phyloP scores from a whole-genome alignment of 2,113 vertebrate genomes.

The Nesogale talazaci region DNA sequence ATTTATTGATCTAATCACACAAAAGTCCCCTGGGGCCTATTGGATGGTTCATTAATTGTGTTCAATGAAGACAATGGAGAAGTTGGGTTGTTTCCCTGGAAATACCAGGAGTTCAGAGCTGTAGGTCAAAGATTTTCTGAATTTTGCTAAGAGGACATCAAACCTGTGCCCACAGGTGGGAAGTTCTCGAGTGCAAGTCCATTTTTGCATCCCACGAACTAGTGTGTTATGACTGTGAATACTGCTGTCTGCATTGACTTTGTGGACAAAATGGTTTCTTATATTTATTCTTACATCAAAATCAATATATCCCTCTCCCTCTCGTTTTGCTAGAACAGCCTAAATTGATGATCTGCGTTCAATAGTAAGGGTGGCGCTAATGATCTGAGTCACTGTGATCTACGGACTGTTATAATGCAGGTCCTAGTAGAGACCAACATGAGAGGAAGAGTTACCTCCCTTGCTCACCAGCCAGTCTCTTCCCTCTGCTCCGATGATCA shows the following conservation, averaged over 20 bases:
- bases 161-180: neutral
- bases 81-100: slow-evolving; percentile 74
- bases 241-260: neutral
- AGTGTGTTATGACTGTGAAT: neutral
- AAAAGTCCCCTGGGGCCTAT: slow-evolving; percentile 36
- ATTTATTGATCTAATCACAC: slow-evolving; percentile 3
- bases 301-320: neutral
- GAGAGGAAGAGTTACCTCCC: neutral
- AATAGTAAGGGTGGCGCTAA: neutral
- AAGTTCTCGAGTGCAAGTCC: neutral
- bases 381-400: neutral
- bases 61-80: slow-evolving; percentile 56
- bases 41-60: slow-evolving; percentile 37
- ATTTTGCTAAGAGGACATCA: slow-evolving; percentile 37
- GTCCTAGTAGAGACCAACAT: slow-evolving; percentile 21
- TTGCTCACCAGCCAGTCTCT: neutral
- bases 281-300: neutral
- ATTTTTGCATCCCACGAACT: neutral
- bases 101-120: slow-evolving; percentile 69
- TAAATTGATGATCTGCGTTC: neutral
- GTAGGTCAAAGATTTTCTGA: slow-evolving; percentile 55
- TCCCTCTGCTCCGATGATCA: neutral
- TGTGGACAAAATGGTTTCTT: neutral
- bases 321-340: slow-evolving; percentile 5
- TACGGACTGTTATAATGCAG: slow-evolving; percentile 3